A percentile compares a stretch with the other conserved stretches of the same genome.
phyloP scores from a whole-genome alignment of 2,113 vertebrate genomes.

The Capreolus pygargus region DNA sequence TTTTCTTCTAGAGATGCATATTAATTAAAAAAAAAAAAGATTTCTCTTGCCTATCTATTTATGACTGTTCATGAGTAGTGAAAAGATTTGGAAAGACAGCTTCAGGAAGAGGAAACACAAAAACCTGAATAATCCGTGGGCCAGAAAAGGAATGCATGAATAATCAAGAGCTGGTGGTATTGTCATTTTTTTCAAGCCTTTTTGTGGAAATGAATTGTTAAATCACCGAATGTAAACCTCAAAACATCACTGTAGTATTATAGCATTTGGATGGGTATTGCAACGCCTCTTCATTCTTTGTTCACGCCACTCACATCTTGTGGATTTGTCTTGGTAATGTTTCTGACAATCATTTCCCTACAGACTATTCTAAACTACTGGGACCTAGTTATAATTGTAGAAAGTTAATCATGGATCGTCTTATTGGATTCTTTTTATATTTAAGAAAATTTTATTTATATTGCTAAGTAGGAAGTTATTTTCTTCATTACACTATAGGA shows the following conservation, averaged over 20 bases:
- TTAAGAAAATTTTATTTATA: slow-evolving; percentile 57
- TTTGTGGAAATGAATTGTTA: background rate
- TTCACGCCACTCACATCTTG: background rate
- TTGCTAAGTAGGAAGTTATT: slow-evolving; percentile 48
- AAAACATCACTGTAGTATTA: background rate
- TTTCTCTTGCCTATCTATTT: background rate
- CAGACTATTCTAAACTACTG: background rate
- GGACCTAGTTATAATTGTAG: background rate
- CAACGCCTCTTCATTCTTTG: background rate
- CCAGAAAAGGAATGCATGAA: background rate
- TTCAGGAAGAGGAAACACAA: slow-evolving; percentile 2
- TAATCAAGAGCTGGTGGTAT: background rate
- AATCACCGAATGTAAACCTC: background rate
- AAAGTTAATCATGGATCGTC: background rate
- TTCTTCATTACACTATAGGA: slow-evolving; percentile 47
- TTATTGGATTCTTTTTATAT: slow-evolving; percentile 28
- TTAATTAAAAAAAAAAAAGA: background rate
- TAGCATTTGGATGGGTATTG: background rate
- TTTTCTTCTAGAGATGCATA: background rate
- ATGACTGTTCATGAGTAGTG: background rate
- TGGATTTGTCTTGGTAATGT: slow-evolving; percentile 7
- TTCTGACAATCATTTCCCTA: slow-evolving; percentile 8
- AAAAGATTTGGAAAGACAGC: background rate
- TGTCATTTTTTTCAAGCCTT: background rate
- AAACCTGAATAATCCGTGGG: background rate